Base-by-base conservation (phyloP, 2,888 invertebrate species). In the Rapana venosa region DNA sequence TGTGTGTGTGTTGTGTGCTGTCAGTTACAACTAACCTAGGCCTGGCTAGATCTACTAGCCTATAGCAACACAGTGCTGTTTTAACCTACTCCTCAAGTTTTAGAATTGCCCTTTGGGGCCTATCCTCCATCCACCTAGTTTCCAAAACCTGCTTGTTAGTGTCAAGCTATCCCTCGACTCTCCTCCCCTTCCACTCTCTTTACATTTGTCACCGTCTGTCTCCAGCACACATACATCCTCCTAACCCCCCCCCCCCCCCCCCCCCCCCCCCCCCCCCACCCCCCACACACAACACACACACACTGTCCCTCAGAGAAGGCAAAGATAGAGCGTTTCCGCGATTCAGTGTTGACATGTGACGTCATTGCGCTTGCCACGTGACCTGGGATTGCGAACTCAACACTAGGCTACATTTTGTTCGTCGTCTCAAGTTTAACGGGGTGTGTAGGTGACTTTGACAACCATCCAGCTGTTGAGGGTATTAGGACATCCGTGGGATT, bases 351-450 rank as follows among this genome's bases (percentile, higher is more conserved):
- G 56, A 88, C 79, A 56, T 83, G 15, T 88, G 88, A 88, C 88
- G 88, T 88, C 88, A 88, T 30, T 32, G 81, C 58, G 47, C 61
- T 30, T 81, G 81, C 61, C 88, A 88, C 88, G 88, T 88, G 88
- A 88, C 83, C 61, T 26, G 58, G 77, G 87, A 74, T 77, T 77
- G 74, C 17, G 36, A 47, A 77, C 35, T 58, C 32, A 20, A 81
- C 30, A 81, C 17, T 47, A 47, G 47, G 47, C 47, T 47, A 47
- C 47, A n/a, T n/a, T 20, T 66, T 22, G 58, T 61, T 66, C 66
- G 86, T 66, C 86, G 58, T 58, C 66, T 58, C 85, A 61, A 61
- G 32, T 66, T 32, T 30, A 56, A n/a, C 26, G 17, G 66, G 86
- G 32, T 86, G 20, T 86, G 61, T 86, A 86, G 86, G 86, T 86